Evolutionary conservation across 1,140 invertebrate species (phyloP), one percentile per base, ranked within the genome.

Genomic region (Littorina saxatilis): DNA sequence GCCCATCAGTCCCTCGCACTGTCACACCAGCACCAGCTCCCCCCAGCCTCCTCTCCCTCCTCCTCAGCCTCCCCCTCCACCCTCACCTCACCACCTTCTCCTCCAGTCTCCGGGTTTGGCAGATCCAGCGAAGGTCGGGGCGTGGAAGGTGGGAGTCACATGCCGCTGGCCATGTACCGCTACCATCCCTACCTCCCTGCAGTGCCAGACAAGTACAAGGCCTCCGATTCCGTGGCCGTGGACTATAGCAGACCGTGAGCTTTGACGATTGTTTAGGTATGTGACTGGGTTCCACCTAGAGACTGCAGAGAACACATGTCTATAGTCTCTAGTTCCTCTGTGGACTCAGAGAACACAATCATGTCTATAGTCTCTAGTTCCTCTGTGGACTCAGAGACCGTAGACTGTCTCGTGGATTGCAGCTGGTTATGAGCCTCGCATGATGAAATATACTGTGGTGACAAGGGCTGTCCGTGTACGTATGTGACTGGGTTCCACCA

Each of bases 131-230:
- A 76, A 9, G 74, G 74, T 13, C 47, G 43, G 11, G 32, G 50
- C 17, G 50, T 50, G n/a, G 39, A 43, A 0, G 74, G 55, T 13
- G 72, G 43, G 17, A 23, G 29, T 3, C 9, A n/a, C 15, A n/a
- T 23, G 37, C 76, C 76, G 5, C 58, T 63, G 3, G 17, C 52
- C 52, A 63, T 78, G 76, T 78, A 78, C 55, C 76, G 76, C 58
- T 78, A 78, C 39, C 76, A 78, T 39, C 76, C 76, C 52, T 78
- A 78, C 55, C 52, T 61, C n/a, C 43, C 73, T 17, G 17, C 20
- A 4, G n/a, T 78, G 35, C 50, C 55, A 39, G 76, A 78, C 35
- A 78, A 78, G 76, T 78, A 40, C 58, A 37, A 61, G 20, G 2
- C 55, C 2, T 29, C 76, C 4, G 52, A 73, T 1, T 29, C 76